Evolutionary conservation across 2,888 invertebrate species (phyloP), one percentile per base, ranked within the genome.

Genomic region (Lacanobia oleracea): DNA sequence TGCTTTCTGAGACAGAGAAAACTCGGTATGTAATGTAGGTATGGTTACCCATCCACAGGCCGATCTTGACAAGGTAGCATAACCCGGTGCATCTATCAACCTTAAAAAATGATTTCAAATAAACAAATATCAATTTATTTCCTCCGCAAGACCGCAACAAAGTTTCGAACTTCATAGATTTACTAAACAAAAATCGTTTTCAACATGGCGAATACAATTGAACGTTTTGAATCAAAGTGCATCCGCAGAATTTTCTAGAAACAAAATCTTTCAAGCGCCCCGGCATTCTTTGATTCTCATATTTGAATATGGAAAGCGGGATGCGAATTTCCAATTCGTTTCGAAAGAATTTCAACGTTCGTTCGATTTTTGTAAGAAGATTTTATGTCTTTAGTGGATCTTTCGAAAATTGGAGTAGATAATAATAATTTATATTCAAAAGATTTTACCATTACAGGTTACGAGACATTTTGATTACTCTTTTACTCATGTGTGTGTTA

Each of bases 241-340:
- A 71, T 60, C 60, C 21, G 33, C 45, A 62, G 27, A 84, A 77
- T 72, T 68, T 75, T 60, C 50, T 40, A 67, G 76, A 79, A 67
- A 85, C 75, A 75, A 75, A 78, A 79, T 81, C 75, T 76, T 72
- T 67, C 61, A 71, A 70, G 66, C 73, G 60, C 69, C 69, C 64
- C 56, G 53, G 67, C 37, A 74, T 73, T 74, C 72, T 75, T 81
- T 74, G 82, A 84, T 84, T 81, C 70, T 21, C 61, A 82, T 80
- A 81, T 84, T 84, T 86, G 84, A 81, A 86, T 82, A 77, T 81
- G 72, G 72, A 81, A 84, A 77, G 63, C 48, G 75, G 73, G 68
- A 79, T 56, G 70, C 54, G 57, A 69, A 75, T 75, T 77, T 77
- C 69, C 54, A 82, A 79, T 75, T 61, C 56, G 33, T 63, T 81